phyloP scores from a whole-genome alignment of 1,140 invertebrate species.

The Pinna nobilis region DNA sequence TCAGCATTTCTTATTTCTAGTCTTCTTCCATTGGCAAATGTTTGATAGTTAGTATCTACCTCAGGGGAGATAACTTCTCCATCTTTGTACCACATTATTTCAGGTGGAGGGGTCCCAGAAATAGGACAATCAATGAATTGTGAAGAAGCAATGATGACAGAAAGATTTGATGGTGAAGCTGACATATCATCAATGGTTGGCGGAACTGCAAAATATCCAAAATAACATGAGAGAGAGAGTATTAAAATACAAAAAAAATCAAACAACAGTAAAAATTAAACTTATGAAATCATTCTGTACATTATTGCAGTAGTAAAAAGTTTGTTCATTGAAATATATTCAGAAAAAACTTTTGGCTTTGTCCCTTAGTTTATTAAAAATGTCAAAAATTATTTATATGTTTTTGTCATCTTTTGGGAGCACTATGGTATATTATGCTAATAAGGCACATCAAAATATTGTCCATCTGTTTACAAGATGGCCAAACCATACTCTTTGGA shows the following conservation, averaged over 20 bases:
- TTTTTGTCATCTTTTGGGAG: too few relatives aligned
- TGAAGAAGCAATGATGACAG: slow-evolving; percentile 58
- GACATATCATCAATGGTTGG: slow-evolving; percentile 53
- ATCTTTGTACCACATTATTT: slow-evolving; percentile 71
- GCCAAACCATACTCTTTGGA: too few relatives aligned
- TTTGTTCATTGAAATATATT: too few relatives aligned
- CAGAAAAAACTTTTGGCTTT: too few relatives aligned
- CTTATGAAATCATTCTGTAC: too few relatives aligned
- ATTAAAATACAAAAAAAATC: not conserved
- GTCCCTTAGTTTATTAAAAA: too few relatives aligned
- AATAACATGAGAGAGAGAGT: not conserved
- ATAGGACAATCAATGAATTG: slow-evolving; percentile 74
- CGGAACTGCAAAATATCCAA: slow-evolving; percentile 53
- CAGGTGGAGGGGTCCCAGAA: slow-evolving; percentile 72
- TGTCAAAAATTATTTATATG: too few relatives aligned
- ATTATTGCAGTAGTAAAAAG: too few relatives aligned
- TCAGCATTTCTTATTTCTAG: slow-evolving; percentile 61
- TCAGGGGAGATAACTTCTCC: slow-evolving; percentile 53
- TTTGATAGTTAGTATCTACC: slow-evolving; percentile 51
- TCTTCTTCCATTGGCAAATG: slow-evolving; percentile 58
- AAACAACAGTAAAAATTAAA: slow-evolving; percentile 1
- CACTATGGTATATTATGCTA: too few relatives aligned
- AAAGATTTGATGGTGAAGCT: slow-evolving; percentile 52
- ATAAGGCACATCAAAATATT: too few relatives aligned
- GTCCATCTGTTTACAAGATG: too few relatives aligned